phyloP scores from a whole-genome alignment of 1,140 invertebrate genomes.

The Contarinia nasturtii region DNA sequence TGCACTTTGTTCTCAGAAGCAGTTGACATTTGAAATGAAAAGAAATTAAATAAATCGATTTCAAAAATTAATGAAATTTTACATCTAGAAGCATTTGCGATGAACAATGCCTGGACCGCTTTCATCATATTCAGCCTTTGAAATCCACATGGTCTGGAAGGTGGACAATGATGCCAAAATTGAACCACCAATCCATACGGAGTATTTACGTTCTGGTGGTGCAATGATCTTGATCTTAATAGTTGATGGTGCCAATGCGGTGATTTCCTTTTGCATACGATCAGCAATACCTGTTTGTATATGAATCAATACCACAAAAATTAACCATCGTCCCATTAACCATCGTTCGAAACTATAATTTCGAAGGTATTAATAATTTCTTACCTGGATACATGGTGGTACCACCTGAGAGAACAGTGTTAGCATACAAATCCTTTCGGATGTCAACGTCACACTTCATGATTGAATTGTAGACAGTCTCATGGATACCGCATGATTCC shows the following conservation, averaged over 20 bases:
- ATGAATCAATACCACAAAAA: constrained; percentile 88
- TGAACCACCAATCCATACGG: too few species aligned
- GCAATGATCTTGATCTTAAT: constrained; percentile 94
- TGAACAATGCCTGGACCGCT: constrained; percentile 73
- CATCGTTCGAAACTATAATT: too few species aligned
- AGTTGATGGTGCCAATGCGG: constrained; percentile 64
- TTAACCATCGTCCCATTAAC: constrained; percentile 81
- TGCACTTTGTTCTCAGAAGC: too few species aligned
- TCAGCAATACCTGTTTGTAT: constrained; percentile 85
- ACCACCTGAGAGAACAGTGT: constrained; percentile 73
- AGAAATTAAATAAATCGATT: too few species aligned
- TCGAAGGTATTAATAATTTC: too few species aligned
- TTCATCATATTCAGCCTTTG: constrained; percentile 51
- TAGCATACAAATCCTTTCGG: constrained; percentile 78
- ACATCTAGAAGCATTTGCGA: constrained; percentile 90
- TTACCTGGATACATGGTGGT: constrained; percentile 58
- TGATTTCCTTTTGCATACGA: too few species aligned
- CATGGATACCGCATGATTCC: too few species aligned
- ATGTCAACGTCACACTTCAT: too few species aligned
- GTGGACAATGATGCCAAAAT: too few species aligned
- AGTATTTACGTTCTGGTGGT: constrained; percentile 81
- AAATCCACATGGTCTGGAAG: constrained; percentile 68
- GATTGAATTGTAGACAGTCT: too few species aligned
- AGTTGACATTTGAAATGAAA: too few species aligned
- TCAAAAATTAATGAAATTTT: too few species aligned